phyloP scores from a whole-genome alignment of 64 coral and sea anemone genomes.

The Cladopsammia gracilis region DNA sequence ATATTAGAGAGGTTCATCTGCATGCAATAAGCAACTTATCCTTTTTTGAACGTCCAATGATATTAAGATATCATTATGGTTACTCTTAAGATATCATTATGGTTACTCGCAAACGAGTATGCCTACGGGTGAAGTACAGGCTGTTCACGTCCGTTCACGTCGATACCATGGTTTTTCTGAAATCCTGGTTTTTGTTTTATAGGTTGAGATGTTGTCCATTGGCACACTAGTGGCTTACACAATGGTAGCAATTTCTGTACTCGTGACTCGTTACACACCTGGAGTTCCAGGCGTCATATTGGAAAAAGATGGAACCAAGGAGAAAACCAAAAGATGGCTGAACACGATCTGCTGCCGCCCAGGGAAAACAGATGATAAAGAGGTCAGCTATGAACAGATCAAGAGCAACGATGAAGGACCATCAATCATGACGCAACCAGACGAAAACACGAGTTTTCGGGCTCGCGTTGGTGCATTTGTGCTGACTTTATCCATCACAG shows the following conservation, averaged over 20 bases:
- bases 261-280: slow-evolving; percentile 62
- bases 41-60: no score
- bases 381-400: slow-evolving; percentile 13
- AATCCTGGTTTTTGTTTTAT: background rate
- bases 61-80: no score
- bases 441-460: background rate
- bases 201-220: slow-evolving; percentile 75
- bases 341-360: slow-evolving; percentile 53
- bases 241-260: slow-evolving; percentile 58
- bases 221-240: slow-evolving; percentile 68
- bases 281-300: slow-evolving; percentile 24
- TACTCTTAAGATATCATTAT: no score
- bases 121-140: no score
- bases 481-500: slow-evolving; percentile 12
- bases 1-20: no score
- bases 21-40: no score
- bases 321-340: slow-evolving; percentile 48
- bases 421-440: background rate
- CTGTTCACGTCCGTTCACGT: no score
- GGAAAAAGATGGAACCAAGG: background rate
- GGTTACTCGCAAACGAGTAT: no score
- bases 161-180: no score
- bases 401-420: background rate
- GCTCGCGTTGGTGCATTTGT: slow-evolving; percentile 9
- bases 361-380: background rate